A percentile compares a stretch with the other conserved stretches of the same genome.
These are phyloP conservation scores for Scytalopus superciliaris DNA, from an alignment of 2,113 vertebrate species.

Conservation along the genomic window DNA sequence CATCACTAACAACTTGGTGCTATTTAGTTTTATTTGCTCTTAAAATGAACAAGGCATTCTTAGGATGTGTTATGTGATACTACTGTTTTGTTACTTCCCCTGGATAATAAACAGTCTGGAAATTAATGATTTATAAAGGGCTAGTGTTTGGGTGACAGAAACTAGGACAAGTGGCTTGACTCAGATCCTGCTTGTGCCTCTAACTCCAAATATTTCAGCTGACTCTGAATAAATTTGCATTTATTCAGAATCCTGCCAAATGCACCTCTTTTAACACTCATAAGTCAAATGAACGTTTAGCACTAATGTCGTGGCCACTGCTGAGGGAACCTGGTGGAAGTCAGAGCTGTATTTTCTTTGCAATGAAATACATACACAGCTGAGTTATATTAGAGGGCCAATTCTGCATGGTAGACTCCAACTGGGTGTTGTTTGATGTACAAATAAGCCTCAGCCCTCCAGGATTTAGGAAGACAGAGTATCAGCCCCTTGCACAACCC, in stretches of 20 bases:
- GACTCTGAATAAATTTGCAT: not conserved
- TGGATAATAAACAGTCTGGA: slow-evolving; percentile 65
- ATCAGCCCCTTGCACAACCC: not conserved
- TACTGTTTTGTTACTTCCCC: slow-evolving; percentile 62
- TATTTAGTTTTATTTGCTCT: slow-evolving; percentile 72
- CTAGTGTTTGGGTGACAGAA: slow-evolving; percentile 47
- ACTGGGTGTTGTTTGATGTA: slow-evolving; percentile 3
- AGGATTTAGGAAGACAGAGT: not conserved
- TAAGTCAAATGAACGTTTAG: not conserved
- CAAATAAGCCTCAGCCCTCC: slow-evolving; percentile 23
- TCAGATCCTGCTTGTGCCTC: not conserved
- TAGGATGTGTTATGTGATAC: slow-evolving; percentile 58
- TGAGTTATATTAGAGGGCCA: not conserved
- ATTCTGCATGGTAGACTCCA: not conserved
- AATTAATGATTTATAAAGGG: slow-evolving; percentile 67
- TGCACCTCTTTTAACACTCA: not conserved
- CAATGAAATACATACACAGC: not conserved
- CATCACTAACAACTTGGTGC: slow-evolving; percentile 50
- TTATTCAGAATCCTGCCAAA: not conserved
- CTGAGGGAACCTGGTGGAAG: not conserved
- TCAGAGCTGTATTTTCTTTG: not conserved
- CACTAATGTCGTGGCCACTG: not conserved
- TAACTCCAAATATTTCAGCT: not conserved
- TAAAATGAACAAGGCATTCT: slow-evolving; percentile 65
- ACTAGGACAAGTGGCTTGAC: slow-evolving; percentile 17